Evolutionary conservation across 2,888 invertebrate species (phyloP).

Genomic region (Xanthostigma xanthostigma): DNA sequence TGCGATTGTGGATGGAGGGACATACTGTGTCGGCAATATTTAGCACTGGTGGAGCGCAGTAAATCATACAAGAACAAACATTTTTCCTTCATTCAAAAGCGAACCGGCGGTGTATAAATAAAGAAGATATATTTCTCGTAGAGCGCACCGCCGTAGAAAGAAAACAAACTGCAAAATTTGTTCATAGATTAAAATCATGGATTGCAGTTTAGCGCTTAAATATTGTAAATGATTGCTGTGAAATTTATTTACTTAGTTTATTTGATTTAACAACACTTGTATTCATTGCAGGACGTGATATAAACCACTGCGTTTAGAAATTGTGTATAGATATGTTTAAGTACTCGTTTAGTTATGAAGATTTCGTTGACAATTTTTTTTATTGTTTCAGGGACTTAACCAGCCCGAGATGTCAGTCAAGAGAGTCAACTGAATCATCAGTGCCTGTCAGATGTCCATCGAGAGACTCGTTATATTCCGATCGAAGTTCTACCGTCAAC

Average conservation of each 20-base stretch:
- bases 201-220: too few relatives aligned
- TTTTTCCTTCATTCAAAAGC: constrained; percentile 15
- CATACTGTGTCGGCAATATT: constrained; percentile 15
- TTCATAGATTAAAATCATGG: too few relatives aligned
- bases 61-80: constrained; percentile 21
- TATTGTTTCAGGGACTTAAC: constrained; percentile 54
- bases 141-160: background rate
- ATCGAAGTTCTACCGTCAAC: constrained; percentile 30
- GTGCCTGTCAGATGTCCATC: constrained; percentile 60
- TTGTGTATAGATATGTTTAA: too few relatives aligned
- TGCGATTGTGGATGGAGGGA: background rate
- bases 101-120: constrained; percentile 6
- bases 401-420: constrained; percentile 68
- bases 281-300: too few relatives aligned
- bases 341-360: background rate
- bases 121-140: constrained; percentile 3
- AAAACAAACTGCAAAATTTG: too few relatives aligned
- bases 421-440: constrained; percentile 55
- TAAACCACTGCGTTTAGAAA: too few relatives aligned
- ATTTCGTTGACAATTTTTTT: constrained; percentile 14
- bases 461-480: constrained; percentile 60
- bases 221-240: too few relatives aligned
- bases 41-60: constrained; percentile 20
- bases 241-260: too few relatives aligned
- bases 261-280: too few relatives aligned